Conservation (phyloP, 1,140 invertebrate species). For the Pemphigus obesinymphae region DNA sequence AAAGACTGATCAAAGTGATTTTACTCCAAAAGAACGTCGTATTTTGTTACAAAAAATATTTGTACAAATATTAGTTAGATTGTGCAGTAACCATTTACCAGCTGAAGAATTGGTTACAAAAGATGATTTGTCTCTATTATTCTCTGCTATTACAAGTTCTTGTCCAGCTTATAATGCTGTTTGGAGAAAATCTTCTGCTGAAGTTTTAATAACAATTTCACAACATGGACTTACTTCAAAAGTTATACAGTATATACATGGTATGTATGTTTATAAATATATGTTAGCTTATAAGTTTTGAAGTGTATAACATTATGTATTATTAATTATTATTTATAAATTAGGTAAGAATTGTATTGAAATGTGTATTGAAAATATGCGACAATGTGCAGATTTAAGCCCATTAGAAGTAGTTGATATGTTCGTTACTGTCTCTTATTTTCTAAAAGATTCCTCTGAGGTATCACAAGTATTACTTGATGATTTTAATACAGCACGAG, state of each 20-base stretch:
- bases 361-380: slow-evolving; percentile 95
- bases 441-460: slow-evolving; percentile 97
- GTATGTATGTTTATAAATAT: slow-evolving; percentile 59
- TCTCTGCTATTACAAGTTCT: slow-evolving; percentile 93
- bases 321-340: neutral
- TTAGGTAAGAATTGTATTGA: slow-evolving; percentile 91
- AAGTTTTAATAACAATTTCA: slow-evolving; percentile 93
- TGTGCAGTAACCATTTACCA: slow-evolving; percentile 87
- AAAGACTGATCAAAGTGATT: slow-evolving; percentile 65
- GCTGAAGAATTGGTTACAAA: slow-evolving; percentile 94
- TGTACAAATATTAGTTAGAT: slow-evolving; percentile 86
- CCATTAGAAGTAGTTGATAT: slow-evolving; percentile 96
- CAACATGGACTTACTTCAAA: slow-evolving; percentile 85
- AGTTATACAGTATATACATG: slow-evolving; percentile 95
- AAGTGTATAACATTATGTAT: neutral
- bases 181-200: slow-evolving; percentile 94
- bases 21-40: slow-evolving; percentile 82
- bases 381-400: slow-evolving; percentile 82
- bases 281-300: neutral
- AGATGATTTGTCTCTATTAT: slow-evolving; percentile 92
- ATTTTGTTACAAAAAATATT: slow-evolving; percentile 94
- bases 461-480: slow-evolving; percentile 90
- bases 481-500: slow-evolving; percentile 90
- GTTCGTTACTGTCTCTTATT: slow-evolving; percentile 97
- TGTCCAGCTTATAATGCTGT: slow-evolving; percentile 87